These are phyloP conservation scores for Yponomeuta evonymella DNA, from an alignment of 2,888 invertebrate genomes.

Conservation along the genomic window DNA sequence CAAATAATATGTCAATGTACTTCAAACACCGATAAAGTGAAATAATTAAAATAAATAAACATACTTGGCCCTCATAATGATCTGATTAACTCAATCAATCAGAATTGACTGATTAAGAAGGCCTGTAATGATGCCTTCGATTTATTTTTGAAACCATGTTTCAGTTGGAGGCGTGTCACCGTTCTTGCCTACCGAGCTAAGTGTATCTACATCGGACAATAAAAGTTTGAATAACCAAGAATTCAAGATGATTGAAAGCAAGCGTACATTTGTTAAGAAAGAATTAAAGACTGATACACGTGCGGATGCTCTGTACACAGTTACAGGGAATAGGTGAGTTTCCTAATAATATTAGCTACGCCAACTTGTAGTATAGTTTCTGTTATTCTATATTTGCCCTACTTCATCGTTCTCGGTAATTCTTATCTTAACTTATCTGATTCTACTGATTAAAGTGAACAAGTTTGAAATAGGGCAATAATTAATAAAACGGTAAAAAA, in stretches of 20 bases:
- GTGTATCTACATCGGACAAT: slow-evolving; percentile 40
- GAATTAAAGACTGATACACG: slow-evolving; percentile 48
- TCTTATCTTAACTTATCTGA: no score
- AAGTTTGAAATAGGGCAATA: no score
- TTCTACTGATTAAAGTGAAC: no score
- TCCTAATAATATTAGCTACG: background rate
- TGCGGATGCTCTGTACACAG: slow-evolving; percentile 52
- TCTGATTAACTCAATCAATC: no score
- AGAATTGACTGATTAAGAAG: background rate
- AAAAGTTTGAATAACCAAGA: slow-evolving; percentile 34
- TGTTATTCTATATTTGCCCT: background rate
- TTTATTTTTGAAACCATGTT: slow-evolving; percentile 18
- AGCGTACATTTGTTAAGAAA: slow-evolving; percentile 46
- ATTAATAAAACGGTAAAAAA: no score
- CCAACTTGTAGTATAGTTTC: background rate
- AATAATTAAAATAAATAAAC: no score
- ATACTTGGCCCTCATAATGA: no score
- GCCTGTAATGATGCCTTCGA: background rate
- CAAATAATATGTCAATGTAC: no score
- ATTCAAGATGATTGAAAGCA: slow-evolving; percentile 57
- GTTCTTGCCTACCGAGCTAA: slow-evolving; percentile 36
- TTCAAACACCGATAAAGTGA: no score
- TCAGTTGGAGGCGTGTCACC: slow-evolving; percentile 36
- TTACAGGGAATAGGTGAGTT: slow-evolving; percentile 55
- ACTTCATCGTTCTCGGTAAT: no score